These are phyloP conservation scores for Siniperca undulata DNA, from an alignment of 2,797 vertebrate species.

Conservation along the genomic window DNA sequence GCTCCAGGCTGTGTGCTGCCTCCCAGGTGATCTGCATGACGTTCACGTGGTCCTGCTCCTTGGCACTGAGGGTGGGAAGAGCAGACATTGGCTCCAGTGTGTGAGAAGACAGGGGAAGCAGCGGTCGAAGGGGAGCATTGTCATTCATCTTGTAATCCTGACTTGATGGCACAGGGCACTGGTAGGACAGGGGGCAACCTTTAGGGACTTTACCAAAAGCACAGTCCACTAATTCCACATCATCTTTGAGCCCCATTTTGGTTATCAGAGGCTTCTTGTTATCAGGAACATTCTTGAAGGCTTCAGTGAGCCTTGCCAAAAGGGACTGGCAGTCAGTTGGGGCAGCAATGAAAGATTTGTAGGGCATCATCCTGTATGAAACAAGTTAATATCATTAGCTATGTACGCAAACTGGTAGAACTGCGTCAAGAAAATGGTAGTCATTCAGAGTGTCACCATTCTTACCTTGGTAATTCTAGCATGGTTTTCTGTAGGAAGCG, in stretches of 20 bases:
- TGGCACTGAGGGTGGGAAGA: conserved; percentile 9
- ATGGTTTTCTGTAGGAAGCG: conserved; percentile 58
- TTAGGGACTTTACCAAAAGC: conserved; percentile 61
- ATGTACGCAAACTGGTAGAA: neutral
- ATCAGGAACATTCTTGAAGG: conserved; percentile 50
- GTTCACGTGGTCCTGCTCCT: conserved; percentile 14
- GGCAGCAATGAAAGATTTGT: neutral
- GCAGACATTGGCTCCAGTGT: neutral
- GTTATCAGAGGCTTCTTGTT: conserved; percentile 64
- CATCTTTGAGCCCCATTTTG: conserved; percentile 36
- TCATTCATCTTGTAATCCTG: conserved; percentile 26
- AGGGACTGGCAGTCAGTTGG: conserved; percentile 28
- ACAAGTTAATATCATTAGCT: neutral
- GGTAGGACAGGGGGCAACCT: conserved; percentile 62
- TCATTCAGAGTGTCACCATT: conserved; percentile 1
- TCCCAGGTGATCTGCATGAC: conserved; percentile 55
- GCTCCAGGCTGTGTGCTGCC: conserved; percentile 49
- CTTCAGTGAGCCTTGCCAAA: conserved; percentile 46
- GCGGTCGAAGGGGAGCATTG: conserved; percentile 42
- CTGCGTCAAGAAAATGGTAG: neutral
- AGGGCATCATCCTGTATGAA: conserved; percentile 46
- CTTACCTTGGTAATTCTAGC: conserved; percentile 66
- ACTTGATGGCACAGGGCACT: conserved; percentile 46
- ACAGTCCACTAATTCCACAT: conserved; percentile 57
- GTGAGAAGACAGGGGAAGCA: conserved; percentile 42